Evolutionary conservation across 2,797 vertebrate genomes (phyloP).

Genomic region (Chromis chromis): DNA sequence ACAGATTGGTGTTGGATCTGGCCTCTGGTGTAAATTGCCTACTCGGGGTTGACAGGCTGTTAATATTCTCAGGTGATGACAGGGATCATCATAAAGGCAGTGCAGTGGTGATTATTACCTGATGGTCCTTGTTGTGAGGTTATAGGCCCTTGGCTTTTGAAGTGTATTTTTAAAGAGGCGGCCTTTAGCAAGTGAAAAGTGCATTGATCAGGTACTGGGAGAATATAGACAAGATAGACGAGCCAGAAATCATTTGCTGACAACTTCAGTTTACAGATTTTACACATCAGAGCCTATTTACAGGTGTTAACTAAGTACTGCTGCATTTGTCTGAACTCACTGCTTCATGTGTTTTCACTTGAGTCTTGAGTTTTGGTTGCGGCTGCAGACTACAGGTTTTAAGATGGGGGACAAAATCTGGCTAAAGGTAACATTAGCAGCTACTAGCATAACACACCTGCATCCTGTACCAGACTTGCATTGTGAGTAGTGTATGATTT

Average conservation of each 20-base stretch:
- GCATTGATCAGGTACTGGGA: background rate
- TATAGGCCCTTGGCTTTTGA: slow-evolving; percentile 24
- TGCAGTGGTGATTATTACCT: background rate
- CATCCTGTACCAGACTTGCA: background rate
- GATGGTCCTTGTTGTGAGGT: slow-evolving; percentile 10
- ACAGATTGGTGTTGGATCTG: slow-evolving; percentile 5
- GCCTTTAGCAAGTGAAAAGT: background rate
- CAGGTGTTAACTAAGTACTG: background rate
- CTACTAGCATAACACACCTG: too few species aligned
- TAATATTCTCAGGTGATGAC: slow-evolving; percentile 45
- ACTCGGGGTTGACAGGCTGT: slow-evolving; percentile 12
- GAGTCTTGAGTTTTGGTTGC: background rate
- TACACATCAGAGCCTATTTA: slow-evolving; percentile 17
- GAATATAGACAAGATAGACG: background rate
- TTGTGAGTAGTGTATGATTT: background rate
- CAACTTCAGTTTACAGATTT: slow-evolving; percentile 3
- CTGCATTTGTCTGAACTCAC: background rate
- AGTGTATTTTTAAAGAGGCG: background rate
- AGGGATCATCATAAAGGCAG: slow-evolving; percentile 9
- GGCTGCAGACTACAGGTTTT: background rate
- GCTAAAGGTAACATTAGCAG: too few species aligned
- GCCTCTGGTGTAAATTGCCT: slow-evolving; percentile 16
- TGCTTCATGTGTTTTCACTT: too few species aligned
- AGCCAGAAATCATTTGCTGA: background rate
- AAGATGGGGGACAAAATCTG: background rate